These are phyloP conservation scores for Odontothrips loti DNA, from an alignment of 2,888 invertebrate genomes.

Conservation along the genomic window DNA sequence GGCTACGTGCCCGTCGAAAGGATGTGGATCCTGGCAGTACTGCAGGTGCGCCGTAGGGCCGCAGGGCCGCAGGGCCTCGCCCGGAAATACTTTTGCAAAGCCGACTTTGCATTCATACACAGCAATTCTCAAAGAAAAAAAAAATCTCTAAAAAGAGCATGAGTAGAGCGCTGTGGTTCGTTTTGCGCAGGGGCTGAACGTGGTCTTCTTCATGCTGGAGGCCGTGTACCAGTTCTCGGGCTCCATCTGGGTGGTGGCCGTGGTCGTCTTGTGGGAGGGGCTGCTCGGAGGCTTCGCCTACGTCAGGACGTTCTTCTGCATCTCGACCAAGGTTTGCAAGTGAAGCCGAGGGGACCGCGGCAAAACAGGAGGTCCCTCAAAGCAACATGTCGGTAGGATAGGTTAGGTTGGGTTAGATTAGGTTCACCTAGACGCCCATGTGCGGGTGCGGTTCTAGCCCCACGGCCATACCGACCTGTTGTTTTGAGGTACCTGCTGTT, in stretches of 20 bases:
- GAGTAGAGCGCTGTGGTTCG: background rate
- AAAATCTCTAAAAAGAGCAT: background rate
- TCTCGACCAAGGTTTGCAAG: slow-evolving; percentile 63
- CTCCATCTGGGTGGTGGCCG: slow-evolving; percentile 61
- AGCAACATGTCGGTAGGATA: no score
- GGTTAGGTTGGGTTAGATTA: no score
- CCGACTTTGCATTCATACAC: no score
- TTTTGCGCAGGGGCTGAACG: slow-evolving; percentile 58
- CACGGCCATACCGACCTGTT: no score
- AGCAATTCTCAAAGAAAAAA: no score
- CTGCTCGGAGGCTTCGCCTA: slow-evolving; percentile 72
- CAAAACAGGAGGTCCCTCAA: no score
- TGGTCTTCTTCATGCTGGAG: slow-evolving; percentile 58
- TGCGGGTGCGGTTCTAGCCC: no score
- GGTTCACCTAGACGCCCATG: no score
- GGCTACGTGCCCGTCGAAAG: slow-evolving; percentile 61
- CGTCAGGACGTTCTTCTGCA: slow-evolving; percentile 77
- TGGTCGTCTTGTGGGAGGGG: slow-evolving; percentile 68
- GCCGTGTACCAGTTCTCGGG: slow-evolving; percentile 61
- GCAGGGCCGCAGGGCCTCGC: background rate
- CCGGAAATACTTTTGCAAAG: background rate
- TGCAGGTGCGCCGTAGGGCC: slow-evolving; percentile 55
- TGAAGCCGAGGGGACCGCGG: no score
- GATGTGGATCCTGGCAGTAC: slow-evolving; percentile 67
- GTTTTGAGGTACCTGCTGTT: no score